A percentile compares a stretch with the other conserved stretches of the same genome.
These are phyloP conservation scores for Meta bourneti DNA, from an alignment of 2,888 invertebrate genomes.

Conservation along the genomic window DNA sequence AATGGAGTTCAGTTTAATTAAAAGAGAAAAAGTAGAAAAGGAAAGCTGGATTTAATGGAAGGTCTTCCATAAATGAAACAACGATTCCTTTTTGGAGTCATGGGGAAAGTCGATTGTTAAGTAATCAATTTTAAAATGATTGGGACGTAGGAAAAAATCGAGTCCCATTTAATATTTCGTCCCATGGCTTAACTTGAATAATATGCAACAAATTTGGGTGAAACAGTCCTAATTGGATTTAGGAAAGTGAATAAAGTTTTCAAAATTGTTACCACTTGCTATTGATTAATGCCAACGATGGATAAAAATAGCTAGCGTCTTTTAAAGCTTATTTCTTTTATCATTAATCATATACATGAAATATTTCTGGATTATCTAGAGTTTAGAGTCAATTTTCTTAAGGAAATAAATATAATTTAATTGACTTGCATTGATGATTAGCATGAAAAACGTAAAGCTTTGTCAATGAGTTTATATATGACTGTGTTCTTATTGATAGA, in stretches of 20 bases:
- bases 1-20: conserved; percentile 20
- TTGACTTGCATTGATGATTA: not conserved
- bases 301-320: not conserved
- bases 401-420: not conserved
- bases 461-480: too few species aligned
- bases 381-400: too few species aligned
- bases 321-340: not conserved
- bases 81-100: not conserved
- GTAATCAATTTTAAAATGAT: not conserved
- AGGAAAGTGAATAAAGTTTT: not conserved
- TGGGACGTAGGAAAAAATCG: not conserved
- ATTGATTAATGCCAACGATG: not conserved
- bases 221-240: not conserved
- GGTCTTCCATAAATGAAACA: not conserved
- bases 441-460: too few species aligned
- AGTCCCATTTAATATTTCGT: not conserved
- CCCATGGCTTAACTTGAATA: not conserved
- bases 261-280: not conserved
- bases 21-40: not conserved
- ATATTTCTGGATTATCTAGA: too few species aligned
- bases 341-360: not conserved
- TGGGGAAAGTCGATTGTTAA: not conserved
- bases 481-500: too few species aligned
- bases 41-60: not conserved
- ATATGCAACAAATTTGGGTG: not conserved